These are phyloP conservation scores for Oplegnathus fasciatus DNA, from an alignment of 2,113 vertebrate species.

Conservation along the genomic window DNA sequence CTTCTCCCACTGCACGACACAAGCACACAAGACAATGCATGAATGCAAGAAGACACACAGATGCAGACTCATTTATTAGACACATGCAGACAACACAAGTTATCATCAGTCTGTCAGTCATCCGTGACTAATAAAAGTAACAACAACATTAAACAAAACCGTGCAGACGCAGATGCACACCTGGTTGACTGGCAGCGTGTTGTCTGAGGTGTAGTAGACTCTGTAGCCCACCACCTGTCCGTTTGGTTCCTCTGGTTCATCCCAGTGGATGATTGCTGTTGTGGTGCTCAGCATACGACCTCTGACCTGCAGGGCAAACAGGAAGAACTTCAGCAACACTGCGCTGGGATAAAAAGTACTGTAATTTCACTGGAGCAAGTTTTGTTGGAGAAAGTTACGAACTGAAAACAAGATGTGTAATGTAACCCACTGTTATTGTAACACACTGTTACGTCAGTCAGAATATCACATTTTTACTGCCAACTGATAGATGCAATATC, in stretches of 20 bases:
- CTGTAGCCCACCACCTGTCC: slow-evolving; percentile 98
- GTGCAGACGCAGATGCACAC: slow-evolving; percentile 45
- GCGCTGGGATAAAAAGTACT: neutral
- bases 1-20: slow-evolving; percentile 90
- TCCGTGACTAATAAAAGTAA: slow-evolving; percentile 1
- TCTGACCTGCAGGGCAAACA: slow-evolving; percentile 84
- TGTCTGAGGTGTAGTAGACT: slow-evolving; percentile 97
- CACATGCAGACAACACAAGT: neutral
- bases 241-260: slow-evolving; percentile 97
- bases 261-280: slow-evolving; percentile 98
- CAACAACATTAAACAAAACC: neutral
- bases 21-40: slow-evolving; percentile 5
- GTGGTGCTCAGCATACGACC: slow-evolving; percentile 98
- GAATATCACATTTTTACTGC: neutral
- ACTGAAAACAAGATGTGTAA: neutral
- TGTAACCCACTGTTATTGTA: neutral
- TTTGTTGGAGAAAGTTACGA: neutral
- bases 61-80: slow-evolving; percentile 10
- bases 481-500: neutral
- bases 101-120: neutral
- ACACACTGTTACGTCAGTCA: too few relatives aligned
- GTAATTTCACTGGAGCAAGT: neutral
- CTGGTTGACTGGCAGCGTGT: slow-evolving; percentile 91
- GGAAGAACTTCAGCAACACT: neutral
- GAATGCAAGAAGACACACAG: slow-evolving; percentile 9